These are phyloP conservation scores for Spongia lamella DNA, from an alignment of 37 sponge, comb jelly and placozoan species.

Conservation along the genomic window DNA sequence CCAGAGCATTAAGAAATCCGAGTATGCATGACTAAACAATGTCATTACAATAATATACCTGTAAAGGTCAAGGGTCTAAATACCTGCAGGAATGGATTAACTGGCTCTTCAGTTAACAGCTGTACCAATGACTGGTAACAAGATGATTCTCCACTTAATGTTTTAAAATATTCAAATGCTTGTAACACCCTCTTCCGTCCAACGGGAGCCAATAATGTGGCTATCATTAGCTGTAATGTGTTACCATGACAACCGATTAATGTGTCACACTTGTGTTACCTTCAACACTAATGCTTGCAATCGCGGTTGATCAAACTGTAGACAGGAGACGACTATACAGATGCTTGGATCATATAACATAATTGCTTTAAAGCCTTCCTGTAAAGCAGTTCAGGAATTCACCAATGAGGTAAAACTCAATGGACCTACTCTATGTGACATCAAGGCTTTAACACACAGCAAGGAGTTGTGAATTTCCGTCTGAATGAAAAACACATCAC, in stretches of 20 bases:
- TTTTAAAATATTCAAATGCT: slow-evolving; percentile 63
- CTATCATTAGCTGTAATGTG: slow-evolving; percentile 58
- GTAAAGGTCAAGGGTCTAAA: background rate
- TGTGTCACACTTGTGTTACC: slow-evolving; percentile 57
- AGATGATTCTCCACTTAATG: slow-evolving; percentile 45
- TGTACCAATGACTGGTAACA: slow-evolving; percentile 53
- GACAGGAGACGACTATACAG: slow-evolving; percentile 42
- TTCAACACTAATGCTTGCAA: slow-evolving; percentile 59
- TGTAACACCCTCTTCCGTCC: slow-evolving; percentile 69
- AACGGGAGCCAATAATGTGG: slow-evolving; percentile 63
- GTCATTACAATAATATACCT: background rate
- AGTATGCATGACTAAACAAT: slow-evolving; percentile 55
- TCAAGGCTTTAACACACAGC: slow-evolving; percentile 75
- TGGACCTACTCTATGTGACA: slow-evolving; percentile 63
- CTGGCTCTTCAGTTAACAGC: slow-evolving; percentile 63
- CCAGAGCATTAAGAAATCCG: slow-evolving; percentile 77
- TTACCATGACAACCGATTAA: too few relatives aligned
- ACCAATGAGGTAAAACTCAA: background rate
- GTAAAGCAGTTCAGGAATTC: background rate
- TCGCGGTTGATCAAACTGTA: slow-evolving; percentile 24
- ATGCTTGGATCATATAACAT: slow-evolving; percentile 67
- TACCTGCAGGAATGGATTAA: slow-evolving; percentile 75
- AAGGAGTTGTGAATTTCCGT: slow-evolving; percentile 45
- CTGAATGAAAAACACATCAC: slow-evolving; percentile 19
- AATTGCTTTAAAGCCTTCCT: slow-evolving; percentile 79